Percentiles rank a stretch among this genome's conserved stretches.
These are phyloP conservation scores for Rhynchomys soricoides DNA, from an alignment of 2,113 vertebrate species.

Conservation along the genomic window DNA sequence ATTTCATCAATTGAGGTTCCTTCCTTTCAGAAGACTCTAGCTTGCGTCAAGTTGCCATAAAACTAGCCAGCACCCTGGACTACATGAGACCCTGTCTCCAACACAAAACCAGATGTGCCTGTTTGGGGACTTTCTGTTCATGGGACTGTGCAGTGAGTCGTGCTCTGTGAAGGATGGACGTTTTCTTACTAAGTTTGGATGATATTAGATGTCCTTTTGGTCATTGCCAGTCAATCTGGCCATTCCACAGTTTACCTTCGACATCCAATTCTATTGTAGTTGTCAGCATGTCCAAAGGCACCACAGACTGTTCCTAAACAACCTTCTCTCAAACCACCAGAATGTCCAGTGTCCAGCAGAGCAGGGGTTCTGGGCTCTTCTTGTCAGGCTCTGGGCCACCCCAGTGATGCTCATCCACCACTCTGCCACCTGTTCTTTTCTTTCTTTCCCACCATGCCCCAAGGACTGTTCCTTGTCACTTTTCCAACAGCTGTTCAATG, in stretches of 20 bases:
- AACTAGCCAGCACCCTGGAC: neutral
- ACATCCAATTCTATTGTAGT: neutral
- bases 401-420: accelerated
- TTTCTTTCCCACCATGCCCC: neutral
- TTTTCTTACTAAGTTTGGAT: neutral
- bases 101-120: neutral
- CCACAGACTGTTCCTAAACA: neutral
- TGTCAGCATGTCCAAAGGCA: neutral
- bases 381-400: neutral
- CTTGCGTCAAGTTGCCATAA: neutral
- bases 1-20: neutral
- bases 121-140: neutral
- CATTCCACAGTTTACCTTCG: neutral
- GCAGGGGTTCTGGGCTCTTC: neutral
- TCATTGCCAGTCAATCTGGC: neutral
- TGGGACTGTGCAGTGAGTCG: accelerated
- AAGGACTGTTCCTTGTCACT: no score
- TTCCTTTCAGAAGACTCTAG: neutral
- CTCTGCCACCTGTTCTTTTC: accelerated
- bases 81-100: neutral
- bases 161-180: neutral
- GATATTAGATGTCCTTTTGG: accelerated
- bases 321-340: neutral
- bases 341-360: no score
- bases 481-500: no score